Base-by-base conservation (phyloP, 2,797 vertebrate species). In the Acrossocheilus fasciatus region DNA sequence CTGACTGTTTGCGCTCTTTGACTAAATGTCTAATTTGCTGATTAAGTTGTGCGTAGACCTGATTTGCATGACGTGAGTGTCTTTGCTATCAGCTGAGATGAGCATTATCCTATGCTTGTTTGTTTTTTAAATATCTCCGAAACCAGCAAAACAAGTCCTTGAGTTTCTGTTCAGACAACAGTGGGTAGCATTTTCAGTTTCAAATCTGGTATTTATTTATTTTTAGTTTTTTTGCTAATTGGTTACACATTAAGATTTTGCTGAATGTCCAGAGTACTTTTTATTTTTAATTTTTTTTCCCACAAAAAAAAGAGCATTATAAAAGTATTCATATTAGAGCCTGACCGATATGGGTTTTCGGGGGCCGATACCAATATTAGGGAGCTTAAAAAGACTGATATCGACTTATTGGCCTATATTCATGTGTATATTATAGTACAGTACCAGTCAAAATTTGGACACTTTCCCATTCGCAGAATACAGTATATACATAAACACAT, bases 111-210 rank as follows among this genome's bases (percentile, higher is more conserved):
- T 70, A 7, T 76, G 5, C 18, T 18, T 72, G 36, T 81, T 81
- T 83, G 9, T 72, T 77, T 83, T 87, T 57, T n/a, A 81, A 83
- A 77, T 81, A 41, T 78, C 62, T 47, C 47, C 0, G 50, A 82
- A 87, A 89, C 84, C 68, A 54, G 86, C 66, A 17, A 73, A 86
- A 87, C 86, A 82, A 76, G 86, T 90, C 59, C 43, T 73, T 70
- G 7, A 66, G 80, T 88, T 86, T 81, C 72, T 70, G 72, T 18
- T 85, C 34, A 45, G 14, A 47, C 8, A 6, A 26, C 72, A 26
- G 12, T 73, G 18, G 7, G 5, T 75, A 47, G 69, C 20, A 69
- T 11, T 66, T 30, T 7, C 66, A 30, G 20, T 83, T 30, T 7
- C 26, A 70, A 52, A 36, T 8, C 6, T 9, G 20, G 0, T 50